These are phyloP conservation scores for Temnothorax curvispinosus DNA, from an alignment of 1,140 invertebrate species.

Conservation along the genomic window DNA sequence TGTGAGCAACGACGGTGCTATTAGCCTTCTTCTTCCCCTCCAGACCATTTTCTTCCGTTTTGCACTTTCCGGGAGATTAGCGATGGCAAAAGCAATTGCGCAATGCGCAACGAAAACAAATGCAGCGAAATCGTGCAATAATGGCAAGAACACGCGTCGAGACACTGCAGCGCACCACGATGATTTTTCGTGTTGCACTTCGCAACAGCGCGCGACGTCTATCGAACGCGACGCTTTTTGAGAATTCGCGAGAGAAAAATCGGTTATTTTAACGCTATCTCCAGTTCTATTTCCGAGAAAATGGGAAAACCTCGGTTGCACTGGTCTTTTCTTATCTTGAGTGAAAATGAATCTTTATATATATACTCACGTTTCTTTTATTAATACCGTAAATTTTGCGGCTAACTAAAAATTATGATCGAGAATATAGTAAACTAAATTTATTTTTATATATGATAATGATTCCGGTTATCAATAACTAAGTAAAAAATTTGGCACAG, in stretches of 20 bases:
- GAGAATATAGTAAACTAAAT: neutral
- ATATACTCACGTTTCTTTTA: neutral
- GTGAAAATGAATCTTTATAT: neutral
- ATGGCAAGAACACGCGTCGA: slow-evolving; percentile 2
- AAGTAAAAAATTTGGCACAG: neutral
- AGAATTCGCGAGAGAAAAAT: slow-evolving; percentile 31
- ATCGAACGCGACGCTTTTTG: neutral
- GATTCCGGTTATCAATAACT: neutral
- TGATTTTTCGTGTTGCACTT: neutral
- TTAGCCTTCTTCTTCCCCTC: slow-evolving; percentile 7
- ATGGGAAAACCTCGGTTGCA: neutral
- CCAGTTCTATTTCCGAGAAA: neutral
- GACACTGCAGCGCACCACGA: neutral
- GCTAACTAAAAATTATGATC: neutral
- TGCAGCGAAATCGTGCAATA: slow-evolving; percentile 30
- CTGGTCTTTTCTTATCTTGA: neutral
- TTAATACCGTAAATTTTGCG: neutral
- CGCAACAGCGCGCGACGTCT: neutral
- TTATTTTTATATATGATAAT: neutral
- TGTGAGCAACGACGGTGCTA: slow-evolving; percentile 47
- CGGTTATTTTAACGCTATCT: neutral
- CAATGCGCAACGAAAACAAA: slow-evolving; percentile 39
- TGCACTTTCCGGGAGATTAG: slow-evolving; percentile 56
- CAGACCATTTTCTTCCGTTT: slow-evolving; percentile 48
- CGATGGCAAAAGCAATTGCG: slow-evolving; percentile 37